Percentiles rank a stretch among this genome's conserved stretches.
phyloP scores from a whole-genome alignment of 2,888 invertebrate species.

The Tiliacea aurago region DNA sequence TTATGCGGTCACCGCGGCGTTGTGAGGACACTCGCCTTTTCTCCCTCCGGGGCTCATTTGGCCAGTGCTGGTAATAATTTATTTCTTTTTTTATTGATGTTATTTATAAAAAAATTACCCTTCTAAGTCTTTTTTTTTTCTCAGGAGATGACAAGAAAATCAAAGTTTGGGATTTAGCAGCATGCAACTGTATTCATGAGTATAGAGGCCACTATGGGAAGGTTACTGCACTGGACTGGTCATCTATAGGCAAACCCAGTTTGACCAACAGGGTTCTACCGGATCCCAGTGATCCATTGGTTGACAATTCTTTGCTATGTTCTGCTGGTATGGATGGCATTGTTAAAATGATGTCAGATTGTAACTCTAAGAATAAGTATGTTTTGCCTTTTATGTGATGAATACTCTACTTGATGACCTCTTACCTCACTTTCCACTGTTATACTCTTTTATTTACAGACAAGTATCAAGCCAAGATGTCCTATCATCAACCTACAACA shows the following conservation, averaged over 20 bases:
- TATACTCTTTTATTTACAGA: slow-evolving; percentile 73
- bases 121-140: slow-evolving; percentile 21
- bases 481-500: slow-evolving; percentile 85
- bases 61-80: slow-evolving; percentile 93
- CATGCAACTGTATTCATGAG: slow-evolving; percentile 92
- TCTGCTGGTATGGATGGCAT: slow-evolving; percentile 93
- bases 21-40: slow-evolving; percentile 95
- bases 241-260: slow-evolving; percentile 81
- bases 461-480: slow-evolving; percentile 84
- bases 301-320: slow-evolving; percentile 89
- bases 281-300: slow-evolving; percentile 76
- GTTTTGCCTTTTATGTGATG: slow-evolving; percentile 46
- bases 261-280: slow-evolving; percentile 78
- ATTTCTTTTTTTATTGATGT: neutral
- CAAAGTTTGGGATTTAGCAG: slow-evolving; percentile 93
- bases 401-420: neutral
- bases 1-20: slow-evolving; percentile 94
- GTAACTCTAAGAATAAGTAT: slow-evolving; percentile 84
- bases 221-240: slow-evolving; percentile 92
- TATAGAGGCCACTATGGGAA: slow-evolving; percentile 92
- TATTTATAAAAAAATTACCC: neutral
- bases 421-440: neutral
- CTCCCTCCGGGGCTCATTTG: slow-evolving; percentile 95
- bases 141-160: slow-evolving; percentile 93
- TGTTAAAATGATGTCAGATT: slow-evolving; percentile 92